phyloP scores from a whole-genome alignment of 2,113 vertebrate species.

The Gallinago undulata region DNA sequence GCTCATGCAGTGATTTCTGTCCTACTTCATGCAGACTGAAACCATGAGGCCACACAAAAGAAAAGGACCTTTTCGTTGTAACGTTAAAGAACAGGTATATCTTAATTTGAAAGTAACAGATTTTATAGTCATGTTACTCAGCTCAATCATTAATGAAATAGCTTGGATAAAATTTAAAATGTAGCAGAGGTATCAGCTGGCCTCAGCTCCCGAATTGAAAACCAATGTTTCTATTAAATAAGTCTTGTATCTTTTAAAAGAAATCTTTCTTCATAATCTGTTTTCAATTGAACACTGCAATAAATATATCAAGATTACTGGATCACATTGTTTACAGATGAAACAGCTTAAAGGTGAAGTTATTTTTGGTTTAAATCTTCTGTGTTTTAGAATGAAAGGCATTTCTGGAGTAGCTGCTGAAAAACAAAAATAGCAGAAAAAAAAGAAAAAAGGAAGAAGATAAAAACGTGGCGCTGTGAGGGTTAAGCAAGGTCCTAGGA shows the following conservation, averaged over 20 bases:
- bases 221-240: slow-evolving; percentile 20
- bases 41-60: neutral
- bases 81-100: neutral
- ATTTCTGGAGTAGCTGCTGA: slow-evolving; percentile 34
- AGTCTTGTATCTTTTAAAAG: slow-evolving; percentile 38
- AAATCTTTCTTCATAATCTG: slow-evolving; percentile 26
- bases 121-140: neutral
- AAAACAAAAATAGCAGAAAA: neutral
- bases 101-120: slow-evolving; percentile 31
- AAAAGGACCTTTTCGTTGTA: neutral
- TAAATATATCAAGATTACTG: slow-evolving; percentile 48
- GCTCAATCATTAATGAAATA: slow-evolving; percentile 51
- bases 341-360: slow-evolving; percentile 60
- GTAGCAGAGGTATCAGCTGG: slow-evolving; percentile 22
- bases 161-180: slow-evolving; percentile 49
- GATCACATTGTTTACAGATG: slow-evolving; percentile 54
- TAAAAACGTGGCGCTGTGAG: slow-evolving; percentile 52
- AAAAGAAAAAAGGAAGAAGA: neutral
- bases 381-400: slow-evolving; percentile 31
- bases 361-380: slow-evolving; percentile 48
- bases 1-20: neutral
- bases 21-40: neutral
- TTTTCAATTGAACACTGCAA: slow-evolving; percentile 57
- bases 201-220: slow-evolving; percentile 27
- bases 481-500: slow-evolving; percentile 75